These are phyloP conservation scores for Drosophila sp. DNA, from an alignment of 1,140 invertebrate genomes.

Conservation along the genomic window DNA sequence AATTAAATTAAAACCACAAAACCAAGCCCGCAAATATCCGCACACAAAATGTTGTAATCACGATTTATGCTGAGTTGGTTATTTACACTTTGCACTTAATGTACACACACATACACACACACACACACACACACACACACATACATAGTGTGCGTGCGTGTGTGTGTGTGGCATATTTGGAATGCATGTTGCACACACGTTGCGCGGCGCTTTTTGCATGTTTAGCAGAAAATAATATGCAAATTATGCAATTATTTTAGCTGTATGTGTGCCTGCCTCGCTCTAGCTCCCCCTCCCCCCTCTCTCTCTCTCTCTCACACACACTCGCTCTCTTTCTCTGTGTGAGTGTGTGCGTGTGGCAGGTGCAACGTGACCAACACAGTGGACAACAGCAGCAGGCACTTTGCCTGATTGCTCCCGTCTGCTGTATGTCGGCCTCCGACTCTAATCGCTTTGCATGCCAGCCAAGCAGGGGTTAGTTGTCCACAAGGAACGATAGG, in stretches of 20 bases:
- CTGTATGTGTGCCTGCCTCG: constrained; percentile 34
- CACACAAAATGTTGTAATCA: constrained; percentile 81
- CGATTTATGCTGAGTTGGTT: constrained; percentile 82
- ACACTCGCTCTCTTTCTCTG: constrained; percentile 12
- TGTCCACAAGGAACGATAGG: too few species aligned
- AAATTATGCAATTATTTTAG: constrained; percentile 83
- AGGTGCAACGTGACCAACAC: constrained; percentile 63
- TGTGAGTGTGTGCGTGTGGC: constrained; percentile 40
- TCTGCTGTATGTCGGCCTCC: constrained; percentile 63
- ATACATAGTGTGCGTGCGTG: background rate
- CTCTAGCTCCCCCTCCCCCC: constrained; percentile 13
- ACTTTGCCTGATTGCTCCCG: constrained; percentile 79
- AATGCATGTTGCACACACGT: constrained; percentile 74
- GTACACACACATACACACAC: constrained; percentile 51
- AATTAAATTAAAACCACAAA: constrained; percentile 83
- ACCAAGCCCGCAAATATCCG: constrained; percentile 80
- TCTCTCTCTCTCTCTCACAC: constrained; percentile 15
- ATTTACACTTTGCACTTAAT: constrained; percentile 83
- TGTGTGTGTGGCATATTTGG: constrained; percentile 37
- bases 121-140: constrained; percentile 15
- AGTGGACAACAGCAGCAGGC: constrained; percentile 53
- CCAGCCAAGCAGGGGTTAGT: constrained; percentile 2
- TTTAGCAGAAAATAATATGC: constrained; percentile 83
- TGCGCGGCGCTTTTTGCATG: constrained; percentile 78
- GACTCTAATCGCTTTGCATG: constrained; percentile 68